Conservation (phyloP, 30 jellyfish, hydroid and myxozoan species). For the Aurelia sp. region DNA sequence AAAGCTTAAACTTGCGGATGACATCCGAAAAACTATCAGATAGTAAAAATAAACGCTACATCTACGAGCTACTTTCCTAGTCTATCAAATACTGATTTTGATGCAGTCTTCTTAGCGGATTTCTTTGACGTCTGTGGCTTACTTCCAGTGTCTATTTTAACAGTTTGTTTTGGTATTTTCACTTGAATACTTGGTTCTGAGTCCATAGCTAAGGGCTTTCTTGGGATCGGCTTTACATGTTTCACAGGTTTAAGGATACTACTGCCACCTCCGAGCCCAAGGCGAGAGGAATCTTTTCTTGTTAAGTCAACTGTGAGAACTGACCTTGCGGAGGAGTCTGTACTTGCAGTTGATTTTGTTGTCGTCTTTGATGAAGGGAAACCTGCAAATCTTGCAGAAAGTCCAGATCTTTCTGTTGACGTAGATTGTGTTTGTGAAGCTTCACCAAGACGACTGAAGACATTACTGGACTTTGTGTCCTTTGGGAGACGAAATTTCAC, state of each 20-base stretch:
- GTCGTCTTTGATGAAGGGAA: not conserved
- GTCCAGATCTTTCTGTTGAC: not conserved
- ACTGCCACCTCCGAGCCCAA: not conserved
- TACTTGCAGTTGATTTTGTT: not conserved
- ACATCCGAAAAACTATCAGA: not conserved
- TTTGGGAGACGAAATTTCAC: not conserved
- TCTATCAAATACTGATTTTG: conserved; percentile 49
- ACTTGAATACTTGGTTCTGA: not conserved
- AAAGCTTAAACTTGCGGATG: too few species aligned
- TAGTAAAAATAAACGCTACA: not conserved
- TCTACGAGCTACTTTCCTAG: conserved; percentile 17
- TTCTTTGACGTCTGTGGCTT: not conserved
- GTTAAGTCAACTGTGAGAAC: not conserved
- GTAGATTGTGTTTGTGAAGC: not conserved
- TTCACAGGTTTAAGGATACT: conserved; percentile 33
- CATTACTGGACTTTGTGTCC: conserved; percentile 13
- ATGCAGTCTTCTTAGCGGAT: not conserved
- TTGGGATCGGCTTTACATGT: conserved; percentile 45
- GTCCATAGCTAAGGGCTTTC: conserved; percentile 67
- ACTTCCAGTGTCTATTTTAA: not conserved
- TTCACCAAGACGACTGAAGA: conserved; percentile 48
- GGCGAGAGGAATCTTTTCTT: not conserved
- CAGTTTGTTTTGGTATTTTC: not conserved
- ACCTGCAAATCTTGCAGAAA: not conserved
- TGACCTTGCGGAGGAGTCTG: not conserved